These are phyloP conservation scores for Microcebus tavaratra DNA, from an alignment of 2,113 vertebrate species.

Conservation along the genomic window DNA sequence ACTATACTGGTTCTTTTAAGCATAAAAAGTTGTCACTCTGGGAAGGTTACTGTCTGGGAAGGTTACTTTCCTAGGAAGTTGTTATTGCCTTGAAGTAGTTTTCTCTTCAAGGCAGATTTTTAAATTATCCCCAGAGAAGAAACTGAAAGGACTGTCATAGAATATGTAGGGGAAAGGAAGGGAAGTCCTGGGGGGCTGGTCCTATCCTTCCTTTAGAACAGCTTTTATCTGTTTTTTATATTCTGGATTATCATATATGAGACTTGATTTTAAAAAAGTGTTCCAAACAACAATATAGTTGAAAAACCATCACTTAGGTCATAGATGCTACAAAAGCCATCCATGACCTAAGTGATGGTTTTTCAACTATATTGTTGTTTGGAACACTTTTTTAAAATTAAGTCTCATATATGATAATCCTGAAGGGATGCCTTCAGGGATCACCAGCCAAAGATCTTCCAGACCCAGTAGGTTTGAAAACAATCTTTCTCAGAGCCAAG, in stretches of 20 bases:
- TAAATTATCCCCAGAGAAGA: background rate
- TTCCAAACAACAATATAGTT: background rate
- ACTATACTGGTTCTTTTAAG: background rate
- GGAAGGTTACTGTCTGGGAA: background rate
- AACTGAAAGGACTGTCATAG: background rate
- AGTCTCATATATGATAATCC: too few relatives aligned
- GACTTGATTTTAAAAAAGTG: background rate
- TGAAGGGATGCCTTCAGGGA: too few relatives aligned
- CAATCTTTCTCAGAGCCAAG: background rate
- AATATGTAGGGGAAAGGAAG: background rate
- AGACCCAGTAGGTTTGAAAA: background rate
- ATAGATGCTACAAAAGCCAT: background rate
- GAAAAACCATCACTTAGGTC: background rate
- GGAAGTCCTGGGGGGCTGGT: background rate
- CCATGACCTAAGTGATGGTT: too few relatives aligned
- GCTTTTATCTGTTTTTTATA: constrained; percentile 15
- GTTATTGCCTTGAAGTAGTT: background rate
- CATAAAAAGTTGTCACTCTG: background rate
- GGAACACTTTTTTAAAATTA: too few relatives aligned
- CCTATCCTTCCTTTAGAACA: background rate
- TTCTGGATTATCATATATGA: background rate
- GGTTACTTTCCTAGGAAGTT: background rate
- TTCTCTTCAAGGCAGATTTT: background rate
- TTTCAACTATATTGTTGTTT: too few relatives aligned
- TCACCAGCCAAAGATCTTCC: background rate